These are phyloP conservation scores for Lamprotornis superbus DNA, from an alignment of 2,113 vertebrate genomes.

Conservation along the genomic window DNA sequence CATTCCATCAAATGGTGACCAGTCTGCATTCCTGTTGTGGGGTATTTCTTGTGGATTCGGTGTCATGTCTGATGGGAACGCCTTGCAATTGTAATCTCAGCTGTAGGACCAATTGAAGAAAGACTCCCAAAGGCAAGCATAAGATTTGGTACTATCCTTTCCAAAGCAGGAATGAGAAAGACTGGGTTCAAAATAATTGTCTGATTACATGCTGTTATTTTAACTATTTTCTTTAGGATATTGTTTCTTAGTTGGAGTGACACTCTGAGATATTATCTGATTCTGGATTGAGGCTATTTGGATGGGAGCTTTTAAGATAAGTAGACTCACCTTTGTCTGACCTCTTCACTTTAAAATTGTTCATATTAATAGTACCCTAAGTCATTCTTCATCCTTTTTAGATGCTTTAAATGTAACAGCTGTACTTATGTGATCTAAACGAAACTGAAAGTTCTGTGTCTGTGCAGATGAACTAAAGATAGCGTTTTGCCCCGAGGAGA, in stretches of 20 bases:
- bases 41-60: not conserved
- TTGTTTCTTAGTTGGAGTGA: not conserved
- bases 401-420: not conserved
- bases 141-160: not conserved
- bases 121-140: not conserved
- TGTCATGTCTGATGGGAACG: not conserved
- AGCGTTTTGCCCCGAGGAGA: not conserved
- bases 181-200: not conserved
- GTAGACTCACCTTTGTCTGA: constrained; percentile 26
- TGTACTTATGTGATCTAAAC: not conserved
- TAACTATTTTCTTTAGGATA: constrained; percentile 3
- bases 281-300: not conserved
- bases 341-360: not conserved
- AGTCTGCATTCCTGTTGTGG: rapidly evolving
- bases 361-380: not conserved
- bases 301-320: not conserved
- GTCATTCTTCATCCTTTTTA: not conserved
- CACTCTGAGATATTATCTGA: not conserved
- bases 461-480: not conserved
- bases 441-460: not conserved
- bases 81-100: not conserved
- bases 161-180: not conserved
- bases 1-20: not conserved
- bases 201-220: not conserved
- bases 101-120: not conserved